Evolutionary conservation across 2,797 vertebrate genomes (phyloP).

Genomic region (Anguilla pacifica): DNA sequence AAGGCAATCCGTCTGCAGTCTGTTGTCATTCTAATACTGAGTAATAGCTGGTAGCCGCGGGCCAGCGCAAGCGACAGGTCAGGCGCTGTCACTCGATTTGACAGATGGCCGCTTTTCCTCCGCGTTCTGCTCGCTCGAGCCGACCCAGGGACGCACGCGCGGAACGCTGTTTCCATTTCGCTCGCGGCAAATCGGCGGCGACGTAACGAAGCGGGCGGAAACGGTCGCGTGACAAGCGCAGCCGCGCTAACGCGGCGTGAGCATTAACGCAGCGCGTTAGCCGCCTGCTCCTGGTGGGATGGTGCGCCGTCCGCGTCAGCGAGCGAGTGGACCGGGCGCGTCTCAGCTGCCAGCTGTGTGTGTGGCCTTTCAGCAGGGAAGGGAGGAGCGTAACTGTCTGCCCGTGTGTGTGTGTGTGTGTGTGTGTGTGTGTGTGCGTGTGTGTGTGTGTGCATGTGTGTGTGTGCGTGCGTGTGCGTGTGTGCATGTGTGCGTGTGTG

Average conservation of each 20-base stretch:
- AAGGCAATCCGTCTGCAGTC: not conserved
- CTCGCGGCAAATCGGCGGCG: not conserved
- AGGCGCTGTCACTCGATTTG: not conserved
- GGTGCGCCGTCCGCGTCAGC: slow-evolving; percentile 23
- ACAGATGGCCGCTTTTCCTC: not conserved
- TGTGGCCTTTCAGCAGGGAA: not conserved
- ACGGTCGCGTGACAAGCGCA: not conserved
- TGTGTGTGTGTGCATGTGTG: not conserved
- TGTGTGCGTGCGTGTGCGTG: not conserved
- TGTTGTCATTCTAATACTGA: not conserved
- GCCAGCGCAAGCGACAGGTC: not conserved
- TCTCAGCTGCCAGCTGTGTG: not conserved
- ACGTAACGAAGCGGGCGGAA: not conserved
- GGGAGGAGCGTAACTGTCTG: not conserved
- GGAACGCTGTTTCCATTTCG: not conserved
- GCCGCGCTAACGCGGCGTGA: slow-evolving; percentile 49
- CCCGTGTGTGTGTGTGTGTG: not conserved
- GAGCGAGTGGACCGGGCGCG: slow-evolving; percentile 33
- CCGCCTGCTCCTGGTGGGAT: slow-evolving; percentile 47
- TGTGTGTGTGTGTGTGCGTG: not conserved
- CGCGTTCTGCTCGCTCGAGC: not conserved
- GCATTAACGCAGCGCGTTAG: slow-evolving; percentile 63
- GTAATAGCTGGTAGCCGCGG: not conserved
- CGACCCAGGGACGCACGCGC: not conserved
- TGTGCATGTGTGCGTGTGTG: not conserved